These are phyloP conservation scores for Caenorhabditis parvicauda DNA, from an alignment of 2,888 invertebrate genomes.

Conservation along the genomic window DNA sequence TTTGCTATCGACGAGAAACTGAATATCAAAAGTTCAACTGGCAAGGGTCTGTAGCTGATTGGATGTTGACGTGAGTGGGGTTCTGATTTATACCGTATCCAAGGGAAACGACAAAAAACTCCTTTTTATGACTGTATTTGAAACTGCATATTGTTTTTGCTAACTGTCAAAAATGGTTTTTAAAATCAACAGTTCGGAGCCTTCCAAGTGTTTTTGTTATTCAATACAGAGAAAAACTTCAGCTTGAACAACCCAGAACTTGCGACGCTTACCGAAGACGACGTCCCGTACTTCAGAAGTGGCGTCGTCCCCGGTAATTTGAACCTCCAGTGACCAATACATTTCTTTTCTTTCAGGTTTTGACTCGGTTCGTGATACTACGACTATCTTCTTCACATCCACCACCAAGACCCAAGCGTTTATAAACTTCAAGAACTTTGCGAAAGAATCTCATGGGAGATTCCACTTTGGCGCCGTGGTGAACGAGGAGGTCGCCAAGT, in stretches of 20 bases:
- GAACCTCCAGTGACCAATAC: not conserved
- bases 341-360: conserved; percentile 16
- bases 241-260: too few relatives aligned
- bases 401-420: conserved; percentile 21
- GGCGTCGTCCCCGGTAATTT: conserved; percentile 23
- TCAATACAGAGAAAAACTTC: not conserved
- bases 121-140: too few relatives aligned
- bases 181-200: too few relatives aligned
- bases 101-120: too few relatives aligned
- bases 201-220: too few relatives aligned
- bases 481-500: conserved; percentile 15
- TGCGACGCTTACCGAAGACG: conserved; percentile 13
- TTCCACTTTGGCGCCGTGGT: conserved; percentile 29
- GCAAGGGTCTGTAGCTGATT: conserved; percentile 17
- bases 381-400: conserved; percentile 25
- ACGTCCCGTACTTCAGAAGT: conserved; percentile 21
- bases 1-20: too few relatives aligned
- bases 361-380: conserved; percentile 15
- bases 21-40: too few relatives aligned
- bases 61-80: conserved; percentile 16
- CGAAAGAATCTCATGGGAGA: conserved; percentile 25
- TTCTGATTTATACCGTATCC: too few relatives aligned
- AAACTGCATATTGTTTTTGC: too few relatives aligned
- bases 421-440: conserved; percentile 26
- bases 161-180: too few relatives aligned